Percentiles rank a stretch among this genome's conserved stretches.
phyloP scores from a whole-genome alignment of 2,888 invertebrate genomes.

The Arenicola marina region DNA sequence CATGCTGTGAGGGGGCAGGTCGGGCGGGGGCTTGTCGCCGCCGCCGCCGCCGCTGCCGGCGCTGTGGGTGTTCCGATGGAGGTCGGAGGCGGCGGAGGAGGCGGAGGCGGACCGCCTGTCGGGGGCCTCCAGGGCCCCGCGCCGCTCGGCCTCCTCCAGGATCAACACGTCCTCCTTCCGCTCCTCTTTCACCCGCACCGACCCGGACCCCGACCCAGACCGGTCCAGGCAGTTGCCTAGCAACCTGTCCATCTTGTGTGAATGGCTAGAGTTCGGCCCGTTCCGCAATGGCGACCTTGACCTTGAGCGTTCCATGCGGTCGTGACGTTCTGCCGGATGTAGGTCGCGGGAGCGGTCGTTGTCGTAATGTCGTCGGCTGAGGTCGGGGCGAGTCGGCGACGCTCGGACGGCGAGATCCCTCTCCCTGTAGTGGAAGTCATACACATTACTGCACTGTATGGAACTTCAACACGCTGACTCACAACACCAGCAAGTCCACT shows the following conservation, averaged over 20 bases:
- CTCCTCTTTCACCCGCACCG: constrained; percentile 19
- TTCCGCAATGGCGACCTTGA: constrained; percentile 24
- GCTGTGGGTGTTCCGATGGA: not conserved
- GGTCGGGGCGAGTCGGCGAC: no score
- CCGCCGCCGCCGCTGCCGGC: not conserved
- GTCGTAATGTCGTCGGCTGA: no score
- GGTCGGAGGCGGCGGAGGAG: not conserved
- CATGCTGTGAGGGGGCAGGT: constrained; percentile 6
- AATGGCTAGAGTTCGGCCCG: constrained; percentile 12
- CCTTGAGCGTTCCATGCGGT: constrained; percentile 10
- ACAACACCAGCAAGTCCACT: no score
- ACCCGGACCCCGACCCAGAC: not conserved
- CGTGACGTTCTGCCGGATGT: not conserved
- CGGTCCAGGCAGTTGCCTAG: not conserved
- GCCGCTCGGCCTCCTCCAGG: constrained; percentile 3
- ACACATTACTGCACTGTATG: no score
- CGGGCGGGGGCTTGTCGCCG: not conserved
- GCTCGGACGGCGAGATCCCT: no score
- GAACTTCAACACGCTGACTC: no score
- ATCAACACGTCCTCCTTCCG: constrained; percentile 13
- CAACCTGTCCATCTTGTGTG: not conserved
- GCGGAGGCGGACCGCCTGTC: no score
- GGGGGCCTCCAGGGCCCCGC: no score
- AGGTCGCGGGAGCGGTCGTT: no score
- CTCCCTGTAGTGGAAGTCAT: no score